Evolutionary conservation across 2,888 invertebrate species (phyloP).

Genomic region (Nemotelus nigrinus): DNA sequence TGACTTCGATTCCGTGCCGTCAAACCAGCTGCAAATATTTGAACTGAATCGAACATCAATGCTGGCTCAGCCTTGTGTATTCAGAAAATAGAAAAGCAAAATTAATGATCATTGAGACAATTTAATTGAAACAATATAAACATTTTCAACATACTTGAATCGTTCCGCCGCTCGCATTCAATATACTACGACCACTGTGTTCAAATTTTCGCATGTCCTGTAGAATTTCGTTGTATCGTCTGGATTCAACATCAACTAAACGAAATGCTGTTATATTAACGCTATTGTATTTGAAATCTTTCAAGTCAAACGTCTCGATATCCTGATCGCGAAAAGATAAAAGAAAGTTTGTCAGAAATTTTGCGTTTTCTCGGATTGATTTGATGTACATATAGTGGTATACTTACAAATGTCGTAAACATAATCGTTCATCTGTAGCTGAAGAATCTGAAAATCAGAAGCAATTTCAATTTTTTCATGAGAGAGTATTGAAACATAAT

Average conservation of each 20-base stretch:
- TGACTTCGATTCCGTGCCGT: constrained; percentile 77
- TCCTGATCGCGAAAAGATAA: constrained; percentile 69
- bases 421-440: constrained; percentile 96
- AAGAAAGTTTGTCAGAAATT: neutral
- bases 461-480: neutral
- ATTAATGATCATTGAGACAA: neutral
- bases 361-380: neutral
- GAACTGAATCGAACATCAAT: constrained; percentile 85
- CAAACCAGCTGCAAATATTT: constrained; percentile 81
- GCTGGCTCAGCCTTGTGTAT: constrained; percentile 82
- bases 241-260: constrained; percentile 82
- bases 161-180: constrained; percentile 66
- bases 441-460: constrained; percentile 78
- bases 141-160: constrained; percentile 28
- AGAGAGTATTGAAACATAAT: constrained; percentile 28
- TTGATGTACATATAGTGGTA: neutral
- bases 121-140: neutral
- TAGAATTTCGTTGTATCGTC: constrained; percentile 77
- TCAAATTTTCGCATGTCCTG: constrained; percentile 90
- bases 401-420: constrained; percentile 94
- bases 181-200: constrained; percentile 81
- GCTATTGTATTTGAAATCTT: constrained; percentile 92
- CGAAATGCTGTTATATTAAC: constrained; percentile 96
- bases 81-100: neutral
- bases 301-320: constrained; percentile 85